Evolutionary conservation across 2,888 invertebrate species (phyloP).

Genomic region (Uloborus plumipes): DNA sequence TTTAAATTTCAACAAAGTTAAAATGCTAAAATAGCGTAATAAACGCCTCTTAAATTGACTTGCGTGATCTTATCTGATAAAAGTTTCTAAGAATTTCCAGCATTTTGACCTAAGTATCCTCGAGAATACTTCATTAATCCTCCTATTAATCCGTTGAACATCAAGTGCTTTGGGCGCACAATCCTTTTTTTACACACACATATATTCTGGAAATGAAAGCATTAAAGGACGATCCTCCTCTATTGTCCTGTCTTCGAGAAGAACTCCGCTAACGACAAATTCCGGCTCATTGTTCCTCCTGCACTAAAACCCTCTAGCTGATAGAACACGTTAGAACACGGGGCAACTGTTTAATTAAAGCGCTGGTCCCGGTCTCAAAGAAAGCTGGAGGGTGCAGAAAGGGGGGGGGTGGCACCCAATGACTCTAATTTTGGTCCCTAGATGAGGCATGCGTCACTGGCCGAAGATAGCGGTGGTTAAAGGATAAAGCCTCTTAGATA

Average conservation of each 20-base stretch:
- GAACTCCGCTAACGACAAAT: conserved; percentile 35
- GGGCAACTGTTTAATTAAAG: conserved; percentile 53
- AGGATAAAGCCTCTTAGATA: conserved; percentile 36
- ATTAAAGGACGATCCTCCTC: conserved; percentile 20
- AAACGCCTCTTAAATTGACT: too few species aligned
- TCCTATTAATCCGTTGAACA: conserved; percentile 6
- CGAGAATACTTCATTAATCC: conserved; percentile 25
- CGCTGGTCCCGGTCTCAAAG: conserved; percentile 31
- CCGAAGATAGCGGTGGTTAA: conserved; percentile 17
- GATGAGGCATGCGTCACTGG: conserved; percentile 34
- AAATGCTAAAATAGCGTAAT: background rate
- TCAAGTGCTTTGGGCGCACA: conserved; percentile 14
- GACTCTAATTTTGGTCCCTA: conserved; percentile 30
- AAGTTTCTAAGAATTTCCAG: conserved; percentile 9
- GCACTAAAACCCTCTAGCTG: conserved; percentile 27
- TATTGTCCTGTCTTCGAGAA: conserved; percentile 24
- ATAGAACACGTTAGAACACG: conserved; percentile 36
- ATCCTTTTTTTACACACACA: conserved; percentile 12
- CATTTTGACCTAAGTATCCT: conserved; percentile 3
- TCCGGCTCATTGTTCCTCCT: conserved; percentile 39
- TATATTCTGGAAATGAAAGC: conserved; percentile 42
- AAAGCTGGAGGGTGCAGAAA: conserved; percentile 18
- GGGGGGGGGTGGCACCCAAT: conserved; percentile 9
- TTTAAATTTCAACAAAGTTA: background rate
- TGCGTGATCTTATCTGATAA: background rate